phyloP scores from a whole-genome alignment of 1,140 invertebrate genomes.

The Calliopsis andreniformis region DNA sequence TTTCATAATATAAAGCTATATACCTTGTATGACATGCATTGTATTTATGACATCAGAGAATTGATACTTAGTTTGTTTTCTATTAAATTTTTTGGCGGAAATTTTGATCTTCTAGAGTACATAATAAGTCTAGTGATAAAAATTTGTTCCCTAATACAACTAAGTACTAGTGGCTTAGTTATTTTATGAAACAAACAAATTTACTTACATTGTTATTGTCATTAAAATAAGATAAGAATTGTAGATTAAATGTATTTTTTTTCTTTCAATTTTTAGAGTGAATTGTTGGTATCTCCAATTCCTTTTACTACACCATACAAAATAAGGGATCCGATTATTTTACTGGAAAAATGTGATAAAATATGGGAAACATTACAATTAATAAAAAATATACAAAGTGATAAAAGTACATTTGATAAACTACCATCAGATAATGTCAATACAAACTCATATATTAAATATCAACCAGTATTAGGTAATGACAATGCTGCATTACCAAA shows the following conservation, averaged over 20 bases:
- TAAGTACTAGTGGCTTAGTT: no score
- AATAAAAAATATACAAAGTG: slow-evolving; percentile 67
- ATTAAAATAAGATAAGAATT: no score
- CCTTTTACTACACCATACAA: slow-evolving; percentile 50
- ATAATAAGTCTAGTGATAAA: no score
- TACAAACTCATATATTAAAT: slow-evolving; percentile 47
- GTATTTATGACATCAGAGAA: no score
- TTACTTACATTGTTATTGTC: no score
- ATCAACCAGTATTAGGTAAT: slow-evolving; percentile 59
- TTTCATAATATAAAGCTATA: background rate
- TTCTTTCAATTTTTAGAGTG: slow-evolving; percentile 39
- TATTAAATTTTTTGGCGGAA: background rate
- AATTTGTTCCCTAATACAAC: no score
- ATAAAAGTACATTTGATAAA: background rate
- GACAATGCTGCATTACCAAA: slow-evolving; percentile 62
- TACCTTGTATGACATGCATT: background rate
- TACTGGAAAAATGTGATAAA: slow-evolving; percentile 75
- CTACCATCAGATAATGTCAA: background rate
- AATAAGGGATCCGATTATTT: slow-evolving; percentile 65
- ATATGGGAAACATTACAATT: slow-evolving; percentile 77
- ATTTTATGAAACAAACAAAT: no score
- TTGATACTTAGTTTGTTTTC: no score
- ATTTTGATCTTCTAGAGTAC: slow-evolving; percentile 13
- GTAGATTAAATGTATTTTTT: slow-evolving; percentile 9
- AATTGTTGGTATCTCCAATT: background rate